Percentiles rank a stretch among this genome's conserved stretches.
phyloP scores from a whole-genome alignment of 2,113 vertebrate genomes.

The Petrocephalus zakoni region DNA sequence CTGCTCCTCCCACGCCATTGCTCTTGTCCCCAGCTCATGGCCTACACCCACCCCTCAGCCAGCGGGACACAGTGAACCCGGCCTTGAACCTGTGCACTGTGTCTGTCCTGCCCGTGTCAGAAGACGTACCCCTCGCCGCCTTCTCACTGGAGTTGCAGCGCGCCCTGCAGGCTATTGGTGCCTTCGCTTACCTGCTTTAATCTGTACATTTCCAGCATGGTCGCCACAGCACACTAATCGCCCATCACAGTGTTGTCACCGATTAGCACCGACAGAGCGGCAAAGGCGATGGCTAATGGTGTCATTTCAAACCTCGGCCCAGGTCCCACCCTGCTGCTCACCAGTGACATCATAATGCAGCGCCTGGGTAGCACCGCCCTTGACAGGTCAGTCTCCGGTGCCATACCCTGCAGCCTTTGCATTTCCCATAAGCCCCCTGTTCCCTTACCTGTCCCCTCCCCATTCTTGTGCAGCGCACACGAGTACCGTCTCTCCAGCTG shows the following conservation, averaged over 20 bases:
- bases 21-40: slow-evolving; percentile 60
- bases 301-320: neutral
- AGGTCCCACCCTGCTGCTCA: slow-evolving; percentile 84
- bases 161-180: slow-evolving; percentile 78
- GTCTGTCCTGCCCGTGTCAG: slow-evolving; percentile 79
- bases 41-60: slow-evolving; percentile 64
- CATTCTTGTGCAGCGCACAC: slow-evolving; percentile 63
- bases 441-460: neutral
- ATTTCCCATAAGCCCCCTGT: neutral
- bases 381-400: slow-evolving; percentile 69
- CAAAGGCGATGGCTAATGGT: neutral
- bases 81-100: slow-evolving; percentile 84
- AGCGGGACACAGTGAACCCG: slow-evolving; percentile 80
- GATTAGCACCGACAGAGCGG: neutral
- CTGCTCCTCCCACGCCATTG: neutral
- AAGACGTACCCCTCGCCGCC: slow-evolving; percentile 83
- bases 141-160: slow-evolving; percentile 89
- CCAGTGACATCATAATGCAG: slow-evolving; percentile 84
- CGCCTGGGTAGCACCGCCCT: slow-evolving; percentile 79
- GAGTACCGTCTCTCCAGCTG: slow-evolving; percentile 90
- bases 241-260: neutral
- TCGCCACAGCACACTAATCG: neutral
- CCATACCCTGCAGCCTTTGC: neutral
- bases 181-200: neutral
- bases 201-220: neutral